phyloP scores from a whole-genome alignment of 2,888 invertebrate species.

The Drosophila gaucha region DNA sequence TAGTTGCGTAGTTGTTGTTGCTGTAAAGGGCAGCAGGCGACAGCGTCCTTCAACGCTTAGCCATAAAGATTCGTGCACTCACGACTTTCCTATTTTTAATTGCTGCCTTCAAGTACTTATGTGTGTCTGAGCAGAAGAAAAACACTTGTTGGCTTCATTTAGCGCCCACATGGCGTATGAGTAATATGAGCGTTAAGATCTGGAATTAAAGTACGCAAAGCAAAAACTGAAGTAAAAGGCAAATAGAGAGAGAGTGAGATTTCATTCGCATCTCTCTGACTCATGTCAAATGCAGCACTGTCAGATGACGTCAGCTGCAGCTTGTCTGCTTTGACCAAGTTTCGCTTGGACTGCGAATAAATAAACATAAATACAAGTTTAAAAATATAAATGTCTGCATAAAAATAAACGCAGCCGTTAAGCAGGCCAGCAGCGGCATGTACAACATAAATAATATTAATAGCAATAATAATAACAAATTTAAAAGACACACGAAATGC shows the following conservation, averaged over 20 bases:
- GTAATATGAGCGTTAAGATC: conserved; percentile 44
- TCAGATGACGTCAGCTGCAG: conserved; percentile 53
- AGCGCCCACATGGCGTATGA: conserved; percentile 62
- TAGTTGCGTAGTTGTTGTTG: conserved; percentile 19
- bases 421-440: conserved; percentile 43
- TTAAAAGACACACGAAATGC: conserved; percentile 34
- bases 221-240: conserved; percentile 9
- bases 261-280: conserved; percentile 20
- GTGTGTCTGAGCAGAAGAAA: background rate
- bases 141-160: conserved; percentile 53
- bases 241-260: conserved; percentile 12
- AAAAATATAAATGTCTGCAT: conserved; percentile 59
- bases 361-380: conserved; percentile 48
- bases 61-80: conserved; percentile 26
- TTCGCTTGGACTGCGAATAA: conserved; percentile 25
- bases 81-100: conserved; percentile 30
- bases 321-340: conserved; percentile 19
- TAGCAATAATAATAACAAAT: conserved; percentile 32
- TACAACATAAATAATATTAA: conserved; percentile 37
- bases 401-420: conserved; percentile 61
- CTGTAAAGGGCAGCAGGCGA: conserved; percentile 60
- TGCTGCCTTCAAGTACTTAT: conserved; percentile 26
- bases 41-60: conserved; percentile 49
- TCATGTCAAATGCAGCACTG: conserved; percentile 33
- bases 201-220: conserved; percentile 34